Percentiles rank a stretch among this genome's conserved stretches.
Conservation (phyloP, 2,888 invertebrate genomes). For the Andrena dorsata region DNA sequence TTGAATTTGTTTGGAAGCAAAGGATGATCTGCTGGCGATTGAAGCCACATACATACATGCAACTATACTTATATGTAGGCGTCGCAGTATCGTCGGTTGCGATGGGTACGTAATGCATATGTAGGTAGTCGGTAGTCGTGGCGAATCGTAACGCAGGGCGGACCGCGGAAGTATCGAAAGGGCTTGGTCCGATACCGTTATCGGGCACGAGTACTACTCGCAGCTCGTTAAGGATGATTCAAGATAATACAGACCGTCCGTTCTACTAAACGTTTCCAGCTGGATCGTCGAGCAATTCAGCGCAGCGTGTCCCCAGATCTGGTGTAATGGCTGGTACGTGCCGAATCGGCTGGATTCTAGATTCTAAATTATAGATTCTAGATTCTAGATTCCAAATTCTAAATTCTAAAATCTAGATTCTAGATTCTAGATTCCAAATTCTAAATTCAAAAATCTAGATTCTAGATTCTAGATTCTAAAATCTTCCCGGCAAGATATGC, state of each 20-base stretch:
- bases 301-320: constrained; percentile 25
- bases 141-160: constrained; percentile 2
- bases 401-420: constrained; percentile 38
- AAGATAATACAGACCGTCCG: constrained; percentile 68
- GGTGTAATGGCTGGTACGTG: constrained; percentile 58
- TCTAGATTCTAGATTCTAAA: constrained; percentile 5
- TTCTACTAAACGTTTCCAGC: constrained; percentile 68
- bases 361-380: background rate
- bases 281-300: constrained; percentile 51
- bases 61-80: background rate
- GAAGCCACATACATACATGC: background rate
- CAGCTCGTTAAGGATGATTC: constrained; percentile 72
- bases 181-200: constrained; percentile 45
- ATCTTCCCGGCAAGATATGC: constrained; percentile 50
- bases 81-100: background rate
- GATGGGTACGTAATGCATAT: background rate
- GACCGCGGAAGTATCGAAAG: constrained; percentile 38
- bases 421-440: constrained; percentile 19
- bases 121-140: background rate
- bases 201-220: constrained; percentile 47
- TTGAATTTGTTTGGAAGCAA: background rate
- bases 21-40: background rate
- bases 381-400: constrained; percentile 35
- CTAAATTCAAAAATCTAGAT: no score
- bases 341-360: constrained; percentile 13